These are phyloP conservation scores for cat (Felis catus) DNA, from an alignment of 2,113 vertebrate genomes.

Conservation along the genomic window DNA sequence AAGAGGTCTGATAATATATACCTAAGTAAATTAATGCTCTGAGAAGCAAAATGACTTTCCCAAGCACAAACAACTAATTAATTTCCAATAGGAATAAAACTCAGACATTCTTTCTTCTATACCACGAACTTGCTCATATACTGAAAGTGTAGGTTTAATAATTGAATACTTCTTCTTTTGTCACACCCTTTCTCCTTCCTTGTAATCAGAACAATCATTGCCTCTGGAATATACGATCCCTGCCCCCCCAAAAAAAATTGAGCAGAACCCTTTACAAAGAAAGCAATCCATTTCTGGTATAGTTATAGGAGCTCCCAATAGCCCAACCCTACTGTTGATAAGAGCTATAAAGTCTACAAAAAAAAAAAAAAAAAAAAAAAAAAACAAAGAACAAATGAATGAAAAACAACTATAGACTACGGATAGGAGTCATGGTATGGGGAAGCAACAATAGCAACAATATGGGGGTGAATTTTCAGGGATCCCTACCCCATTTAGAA, in stretches of 20 bases:
- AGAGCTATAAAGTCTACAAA: not conserved
- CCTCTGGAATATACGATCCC: not conserved
- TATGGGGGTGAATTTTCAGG: not conserved
- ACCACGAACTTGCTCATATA: not conserved
- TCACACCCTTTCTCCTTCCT: not conserved
- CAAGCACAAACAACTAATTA: not conserved
- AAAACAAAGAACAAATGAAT: not conserved
- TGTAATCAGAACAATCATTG: not conserved
- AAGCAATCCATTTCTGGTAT: not conserved
- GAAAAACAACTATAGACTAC: not conserved
- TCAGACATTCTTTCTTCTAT: not conserved
- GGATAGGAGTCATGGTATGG: not conserved
- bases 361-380: not conserved
- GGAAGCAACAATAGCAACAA: not conserved
- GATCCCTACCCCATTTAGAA: not conserved
- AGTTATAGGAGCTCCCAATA: not conserved
- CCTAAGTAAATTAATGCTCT: not conserved
- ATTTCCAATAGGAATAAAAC: not conserved
- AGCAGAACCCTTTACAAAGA: not conserved
- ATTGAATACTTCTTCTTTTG: not conserved
- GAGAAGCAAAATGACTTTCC: slow-evolving; percentile 27
- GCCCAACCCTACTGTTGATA: not conserved
- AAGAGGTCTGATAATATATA: not conserved
- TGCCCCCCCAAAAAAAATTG: not conserved
- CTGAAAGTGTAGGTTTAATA: not conserved